A percentile compares a stretch with the other conserved stretches of the same genome.
Conservation (phyloP, 2,113 vertebrate genomes). For the Stercorarius parasiticus region DNA sequence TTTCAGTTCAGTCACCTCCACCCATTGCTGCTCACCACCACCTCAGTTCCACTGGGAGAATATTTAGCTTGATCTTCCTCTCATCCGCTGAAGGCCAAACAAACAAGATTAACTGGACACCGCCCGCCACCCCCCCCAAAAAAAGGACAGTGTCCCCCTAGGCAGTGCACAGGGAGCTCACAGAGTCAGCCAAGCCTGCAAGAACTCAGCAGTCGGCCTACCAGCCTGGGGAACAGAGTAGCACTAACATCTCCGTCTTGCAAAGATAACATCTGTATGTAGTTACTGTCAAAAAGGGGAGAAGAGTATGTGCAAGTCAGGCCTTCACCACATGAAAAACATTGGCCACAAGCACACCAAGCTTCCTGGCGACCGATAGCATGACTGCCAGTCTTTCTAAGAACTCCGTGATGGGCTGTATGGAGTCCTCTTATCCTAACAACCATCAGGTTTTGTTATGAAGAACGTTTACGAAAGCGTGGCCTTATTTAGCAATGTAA, state of each 20-base stretch:
- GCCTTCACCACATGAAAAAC: background rate
- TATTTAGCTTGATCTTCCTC: background rate
- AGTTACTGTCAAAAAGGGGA: background rate
- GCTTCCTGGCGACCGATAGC: fast-evolving
- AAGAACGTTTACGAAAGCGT: background rate
- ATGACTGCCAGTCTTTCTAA: background rate
- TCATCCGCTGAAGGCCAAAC: background rate
- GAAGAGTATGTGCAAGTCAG: fast-evolving
- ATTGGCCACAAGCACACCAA: background rate
- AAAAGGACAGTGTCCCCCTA: background rate
- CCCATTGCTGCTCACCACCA: background rate
- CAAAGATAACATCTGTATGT: background rate
- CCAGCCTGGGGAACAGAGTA: background rate
- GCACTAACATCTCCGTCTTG: background rate
- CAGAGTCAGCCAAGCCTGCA: background rate
- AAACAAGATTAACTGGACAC: background rate
- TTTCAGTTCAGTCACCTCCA: background rate
- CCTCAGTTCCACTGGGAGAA: background rate
- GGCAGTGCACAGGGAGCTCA: background rate
- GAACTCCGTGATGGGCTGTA: background rate
- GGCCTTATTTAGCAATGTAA: background rate
- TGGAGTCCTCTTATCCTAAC: background rate
- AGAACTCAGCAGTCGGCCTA: background rate
- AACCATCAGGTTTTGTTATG: background rate
- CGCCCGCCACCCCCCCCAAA: fast-evolving